Evolutionary conservation across 2,797 vertebrate genomes (phyloP).

Genomic region (Scleropages formosus): DNA sequence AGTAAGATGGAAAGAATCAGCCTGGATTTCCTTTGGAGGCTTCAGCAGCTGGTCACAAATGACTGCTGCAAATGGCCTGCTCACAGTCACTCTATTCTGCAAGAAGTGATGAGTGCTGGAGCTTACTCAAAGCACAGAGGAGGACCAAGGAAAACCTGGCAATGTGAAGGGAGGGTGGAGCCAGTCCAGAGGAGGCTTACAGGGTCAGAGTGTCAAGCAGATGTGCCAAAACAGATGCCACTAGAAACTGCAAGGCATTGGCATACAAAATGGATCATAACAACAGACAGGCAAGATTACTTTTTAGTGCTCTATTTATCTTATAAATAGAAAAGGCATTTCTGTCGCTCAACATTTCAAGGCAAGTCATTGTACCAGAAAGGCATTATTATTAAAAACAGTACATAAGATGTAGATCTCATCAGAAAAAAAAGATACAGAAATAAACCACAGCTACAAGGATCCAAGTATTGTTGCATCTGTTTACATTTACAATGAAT

Average conservation of each 20-base stretch:
- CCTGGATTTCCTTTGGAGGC: slow-evolving; percentile 1
- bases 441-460: not conserved
- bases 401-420: not conserved
- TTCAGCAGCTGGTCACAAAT: slow-evolving; percentile 11
- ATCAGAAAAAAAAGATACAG: not conserved
- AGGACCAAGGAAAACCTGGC: not conserved
- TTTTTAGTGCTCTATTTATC: not conserved
- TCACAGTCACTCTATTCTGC: no score
- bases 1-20: not conserved
- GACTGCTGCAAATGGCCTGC: no score
- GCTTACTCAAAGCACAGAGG: not conserved
- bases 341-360: not conserved
- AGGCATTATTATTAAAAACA: not conserved
- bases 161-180: not conserved
- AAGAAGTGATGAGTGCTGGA: not conserved
- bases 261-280: slow-evolving; percentile 18
- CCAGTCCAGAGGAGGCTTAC: slow-evolving; percentile 2
- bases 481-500: not conserved
- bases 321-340: not conserved
- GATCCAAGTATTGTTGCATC: not conserved
- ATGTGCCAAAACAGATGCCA: not conserved
- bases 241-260: slow-evolving; percentile 2
- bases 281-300: not conserved
- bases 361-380: not conserved
- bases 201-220: not conserved